phyloP scores from a whole-genome alignment of 1,140 invertebrate species.

The Pseudobourletiella spinata region DNA sequence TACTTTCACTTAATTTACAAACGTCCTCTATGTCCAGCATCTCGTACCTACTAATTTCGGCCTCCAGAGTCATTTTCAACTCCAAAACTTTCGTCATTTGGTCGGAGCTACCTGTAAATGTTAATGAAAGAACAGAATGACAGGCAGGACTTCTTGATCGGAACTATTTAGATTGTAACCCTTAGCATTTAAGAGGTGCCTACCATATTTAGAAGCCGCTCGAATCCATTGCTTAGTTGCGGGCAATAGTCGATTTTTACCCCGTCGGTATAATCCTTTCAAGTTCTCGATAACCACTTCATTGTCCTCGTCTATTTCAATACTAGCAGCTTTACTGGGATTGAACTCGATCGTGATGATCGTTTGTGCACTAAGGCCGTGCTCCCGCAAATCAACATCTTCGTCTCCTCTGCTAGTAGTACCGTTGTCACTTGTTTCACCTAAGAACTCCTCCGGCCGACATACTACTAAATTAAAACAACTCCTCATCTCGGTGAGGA shows the following conservation, averaged over 20 bases:
- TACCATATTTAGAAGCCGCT: constrained; percentile 35
- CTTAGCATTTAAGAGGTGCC: neutral
- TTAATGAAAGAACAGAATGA: too few relatives aligned
- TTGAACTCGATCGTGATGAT: constrained; percentile 22
- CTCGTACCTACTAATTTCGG: too few relatives aligned
- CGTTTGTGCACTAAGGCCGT: constrained; percentile 34
- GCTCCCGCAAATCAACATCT: constrained; percentile 31
- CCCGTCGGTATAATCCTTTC: constrained; percentile 35
- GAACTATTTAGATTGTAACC: too few relatives aligned
- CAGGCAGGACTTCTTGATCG: too few relatives aligned
- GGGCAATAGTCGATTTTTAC: constrained; percentile 38
- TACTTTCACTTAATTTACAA: too few relatives aligned
- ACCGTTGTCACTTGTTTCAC: constrained; percentile 13
- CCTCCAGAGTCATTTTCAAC: too few relatives aligned
- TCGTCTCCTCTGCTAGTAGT: constrained; percentile 7
- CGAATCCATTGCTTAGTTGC: constrained; percentile 38
- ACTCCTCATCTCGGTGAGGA: constrained; percentile 37
- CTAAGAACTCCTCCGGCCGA: constrained; percentile 38
- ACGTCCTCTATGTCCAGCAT: too few relatives aligned
- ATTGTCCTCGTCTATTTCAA: constrained; percentile 39
- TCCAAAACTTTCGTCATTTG: too few relatives aligned
- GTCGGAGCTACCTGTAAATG: too few relatives aligned
- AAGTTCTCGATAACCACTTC: constrained; percentile 37
- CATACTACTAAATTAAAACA: constrained; percentile 38
- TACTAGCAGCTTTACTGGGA: constrained; percentile 3